Evolutionary conservation across 2,797 vertebrate species (phyloP).

Genomic region (Sebastes jordani): DNA sequence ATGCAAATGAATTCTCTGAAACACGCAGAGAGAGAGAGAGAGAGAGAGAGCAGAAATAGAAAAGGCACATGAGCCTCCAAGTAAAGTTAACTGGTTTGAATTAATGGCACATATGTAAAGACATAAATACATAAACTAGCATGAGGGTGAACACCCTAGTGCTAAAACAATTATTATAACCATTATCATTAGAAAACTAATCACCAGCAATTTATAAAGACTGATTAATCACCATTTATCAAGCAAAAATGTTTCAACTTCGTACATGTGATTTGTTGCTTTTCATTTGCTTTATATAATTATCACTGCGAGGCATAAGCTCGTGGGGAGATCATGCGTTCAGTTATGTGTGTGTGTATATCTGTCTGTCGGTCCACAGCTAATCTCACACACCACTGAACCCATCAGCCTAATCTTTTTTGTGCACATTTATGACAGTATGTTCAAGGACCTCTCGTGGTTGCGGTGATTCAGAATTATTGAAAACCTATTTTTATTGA

Average conservation of each 20-base stretch:
- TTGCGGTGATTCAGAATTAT: too few relatives aligned
- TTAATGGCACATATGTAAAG: conserved; percentile 8
- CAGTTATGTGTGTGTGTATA: background rate
- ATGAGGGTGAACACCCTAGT: background rate
- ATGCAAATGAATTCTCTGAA: conserved; percentile 17
- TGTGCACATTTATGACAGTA: background rate
- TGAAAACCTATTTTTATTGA: background rate
- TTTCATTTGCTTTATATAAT: background rate
- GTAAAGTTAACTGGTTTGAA: background rate
- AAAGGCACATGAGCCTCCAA: background rate
- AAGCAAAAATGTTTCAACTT: background rate
- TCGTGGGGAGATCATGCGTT: background rate
- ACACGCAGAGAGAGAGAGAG: background rate
- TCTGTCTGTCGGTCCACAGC: background rate
- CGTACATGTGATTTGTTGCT: background rate
- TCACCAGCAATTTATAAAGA: background rate
- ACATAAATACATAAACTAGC: background rate
- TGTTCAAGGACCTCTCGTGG: background rate
- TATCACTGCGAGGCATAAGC: background rate
- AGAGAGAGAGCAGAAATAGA: background rate
- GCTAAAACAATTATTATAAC: background rate
- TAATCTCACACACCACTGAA: background rate
- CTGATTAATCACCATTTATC: background rate
- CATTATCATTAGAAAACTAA: background rate
- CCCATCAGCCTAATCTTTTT: background rate